Base-by-base conservation (phyloP, 2,113 vertebrate genomes). In the Pogonocichla stellata region DNA sequence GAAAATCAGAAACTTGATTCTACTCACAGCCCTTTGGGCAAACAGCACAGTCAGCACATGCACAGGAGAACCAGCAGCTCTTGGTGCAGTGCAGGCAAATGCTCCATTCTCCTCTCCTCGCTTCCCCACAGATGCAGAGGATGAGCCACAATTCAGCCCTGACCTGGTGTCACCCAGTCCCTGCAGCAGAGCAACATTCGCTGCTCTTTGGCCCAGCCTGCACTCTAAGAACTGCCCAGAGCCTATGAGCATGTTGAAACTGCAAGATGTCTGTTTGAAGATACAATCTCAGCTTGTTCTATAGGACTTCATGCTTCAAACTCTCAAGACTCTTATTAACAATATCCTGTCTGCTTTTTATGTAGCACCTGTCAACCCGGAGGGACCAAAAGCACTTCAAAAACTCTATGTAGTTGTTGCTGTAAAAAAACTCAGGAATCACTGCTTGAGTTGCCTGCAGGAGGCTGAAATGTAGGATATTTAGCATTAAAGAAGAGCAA, bases 401-500 rank as follows among this genome's bases (percentile, higher is more conserved):
- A 92, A 94, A 51, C 62, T 89, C 87, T n/a, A 71, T 67, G 83
- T 86, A 82, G 88, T 82, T 96, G 75, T 71, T 88, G 71, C 80
- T 92, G 80, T 86, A 93, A 74, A 93, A 94, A 92, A 97, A 80
- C 75, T 71, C 88, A 56, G 83, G 86, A 94, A 92, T 96, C 83
- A 70, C 92, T 90, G 67, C 96, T 95, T 91, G 80, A 97, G 86
- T 71, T 97, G 95, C 94, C 94, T 91, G 94, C 95, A 97, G 96
- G 94, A 96, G 92, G 86, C 95, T 96, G 94, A 93, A 94, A 92
- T 78, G 91, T 80, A 95, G 94, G 92, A 54, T 97, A 94, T 96
- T 96, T 96, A 96, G 91, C 92, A 96, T 88, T 95, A 97, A 95
- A 95, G 93, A 92, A 92, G 94, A 86, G 88, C 92, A 95, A 96